A percentile compares a stretch with the other conserved stretches of the same genome.
These are phyloP conservation scores for Drosophila formosana DNA, from an alignment of 2,888 invertebrate genomes.

Conservation along the genomic window DNA sequence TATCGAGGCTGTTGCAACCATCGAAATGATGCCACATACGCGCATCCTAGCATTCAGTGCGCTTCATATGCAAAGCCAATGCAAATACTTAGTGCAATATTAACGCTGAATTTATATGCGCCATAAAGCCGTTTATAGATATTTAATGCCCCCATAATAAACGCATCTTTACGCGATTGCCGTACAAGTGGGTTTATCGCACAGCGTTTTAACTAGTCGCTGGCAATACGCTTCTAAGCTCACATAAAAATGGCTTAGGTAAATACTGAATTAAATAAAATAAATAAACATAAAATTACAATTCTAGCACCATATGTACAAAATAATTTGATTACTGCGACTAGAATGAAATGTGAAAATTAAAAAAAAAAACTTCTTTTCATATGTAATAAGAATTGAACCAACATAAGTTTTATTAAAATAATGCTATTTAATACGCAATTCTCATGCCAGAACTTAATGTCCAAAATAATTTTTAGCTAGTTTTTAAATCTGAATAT, in stretches of 20 bases:
- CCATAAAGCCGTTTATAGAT: conserved; percentile 19
- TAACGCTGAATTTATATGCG: conserved; percentile 29
- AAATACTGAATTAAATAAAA: neutral
- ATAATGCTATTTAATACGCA: too few relatives aligned
- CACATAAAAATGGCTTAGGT: neutral
- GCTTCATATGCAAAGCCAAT: conserved; percentile 25
- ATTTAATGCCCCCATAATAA: conserved; percentile 17
- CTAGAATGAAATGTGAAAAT: too few relatives aligned
- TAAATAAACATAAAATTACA: neutral
- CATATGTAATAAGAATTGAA: too few relatives aligned
- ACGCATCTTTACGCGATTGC: conserved; percentile 16
- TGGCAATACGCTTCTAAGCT: neutral
- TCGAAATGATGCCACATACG: conserved; percentile 6
- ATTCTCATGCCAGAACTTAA: too few relatives aligned
- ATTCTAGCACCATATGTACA: too few relatives aligned
- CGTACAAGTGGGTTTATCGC: conserved; percentile 2
- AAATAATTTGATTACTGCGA: too few relatives aligned
- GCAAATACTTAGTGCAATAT: conserved; percentile 34
- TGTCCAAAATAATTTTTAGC: too few relatives aligned
- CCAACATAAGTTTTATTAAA: too few relatives aligned
- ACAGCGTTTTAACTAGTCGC: conserved; percentile 7
- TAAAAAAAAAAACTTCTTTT: too few relatives aligned
- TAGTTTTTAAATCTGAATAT: too few relatives aligned
- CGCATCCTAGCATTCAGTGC: conserved; percentile 15
- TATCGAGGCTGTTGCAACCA: conserved; percentile 14